Conservation (phyloP, 2,888 invertebrate genomes). For the Allophyes oxyacanthae region DNA sequence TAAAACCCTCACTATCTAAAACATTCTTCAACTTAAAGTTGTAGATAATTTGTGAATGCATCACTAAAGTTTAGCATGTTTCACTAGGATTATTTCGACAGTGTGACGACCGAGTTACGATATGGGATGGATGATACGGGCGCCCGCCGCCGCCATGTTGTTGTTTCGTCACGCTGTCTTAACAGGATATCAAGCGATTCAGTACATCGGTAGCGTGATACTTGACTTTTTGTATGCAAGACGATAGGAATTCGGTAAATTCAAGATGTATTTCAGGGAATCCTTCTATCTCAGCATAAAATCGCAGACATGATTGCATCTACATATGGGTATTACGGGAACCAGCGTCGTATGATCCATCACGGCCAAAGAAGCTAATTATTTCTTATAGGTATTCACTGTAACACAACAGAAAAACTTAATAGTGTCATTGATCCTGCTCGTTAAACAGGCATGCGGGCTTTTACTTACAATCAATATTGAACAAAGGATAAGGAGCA, state of each 20-base stretch:
- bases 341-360: too few relatives aligned
- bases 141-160: slow-evolving; percentile 2
- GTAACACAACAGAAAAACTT: slow-evolving; percentile 6
- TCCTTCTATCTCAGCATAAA: too few relatives aligned
- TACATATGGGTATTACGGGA: too few relatives aligned
- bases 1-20: too few relatives aligned
- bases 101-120: slow-evolving; percentile 26
- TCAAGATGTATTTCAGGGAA: too few relatives aligned
- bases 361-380: too few relatives aligned
- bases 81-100: slow-evolving; percentile 19
- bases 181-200: slow-evolving; percentile 12
- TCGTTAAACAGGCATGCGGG: slow-evolving; percentile 56
- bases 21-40: too few relatives aligned
- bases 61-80: slow-evolving; percentile 4
- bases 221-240: slow-evolving; percentile 3
- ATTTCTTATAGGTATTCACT: not conserved
- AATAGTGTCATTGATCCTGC: slow-evolving; percentile 47
- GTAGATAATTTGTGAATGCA: not conserved
- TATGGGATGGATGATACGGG: slow-evolving; percentile 24
- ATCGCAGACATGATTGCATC: not conserved
- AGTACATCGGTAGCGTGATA: not conserved
- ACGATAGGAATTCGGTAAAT: not conserved
- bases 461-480: slow-evolving; percentile 53
- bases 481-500: slow-evolving; percentile 23
- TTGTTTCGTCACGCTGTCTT: slow-evolving; percentile 17